Evolutionary conservation across 2,888 invertebrate genomes (phyloP).

Genomic region (Drymonia ruficornis): DNA sequence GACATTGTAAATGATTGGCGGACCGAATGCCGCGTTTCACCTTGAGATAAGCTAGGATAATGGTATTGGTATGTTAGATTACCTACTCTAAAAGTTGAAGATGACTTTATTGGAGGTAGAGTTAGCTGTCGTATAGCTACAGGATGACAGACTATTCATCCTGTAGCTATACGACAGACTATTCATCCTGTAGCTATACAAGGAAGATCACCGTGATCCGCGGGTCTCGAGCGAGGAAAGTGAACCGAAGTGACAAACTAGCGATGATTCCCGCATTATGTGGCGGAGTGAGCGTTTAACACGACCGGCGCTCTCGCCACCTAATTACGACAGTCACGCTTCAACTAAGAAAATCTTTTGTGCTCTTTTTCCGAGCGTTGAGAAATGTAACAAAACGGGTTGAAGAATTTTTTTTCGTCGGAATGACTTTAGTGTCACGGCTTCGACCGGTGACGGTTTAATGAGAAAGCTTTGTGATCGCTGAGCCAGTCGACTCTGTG

Average conservation of each 20-base stretch:
- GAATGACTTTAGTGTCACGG: slow-evolving; percentile 81
- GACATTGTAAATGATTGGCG: slow-evolving; percentile 57
- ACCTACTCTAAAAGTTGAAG: no score
- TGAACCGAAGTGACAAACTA: slow-evolving; percentile 40
- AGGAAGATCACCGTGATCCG: slow-evolving; percentile 2
- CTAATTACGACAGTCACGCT: slow-evolving; percentile 83
- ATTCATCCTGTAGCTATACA: background rate
- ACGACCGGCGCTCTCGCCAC: slow-evolving; percentile 63
- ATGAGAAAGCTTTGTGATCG: slow-evolving; percentile 82
- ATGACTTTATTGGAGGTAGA: background rate
- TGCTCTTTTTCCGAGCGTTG: slow-evolving; percentile 77
- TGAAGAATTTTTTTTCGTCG: slow-evolving; percentile 67
- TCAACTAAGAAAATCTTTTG: slow-evolving; percentile 81
- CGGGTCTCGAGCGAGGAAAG: slow-evolving; percentile 13
- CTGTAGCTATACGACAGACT: background rate
- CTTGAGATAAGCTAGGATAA: background rate
- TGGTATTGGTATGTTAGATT: no score
- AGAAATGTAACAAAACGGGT: slow-evolving; percentile 78
- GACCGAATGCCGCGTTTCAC: slow-evolving; percentile 12
- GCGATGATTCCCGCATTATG: slow-evolving; percentile 40
- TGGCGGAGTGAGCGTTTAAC: slow-evolving; percentile 40
- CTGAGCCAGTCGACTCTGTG: slow-evolving; percentile 74
- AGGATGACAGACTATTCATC: background rate
- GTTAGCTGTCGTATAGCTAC: background rate
- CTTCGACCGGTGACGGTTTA: slow-evolving; percentile 77